Evolutionary conservation across 2,888 invertebrate genomes (phyloP), one percentile per base, ranked within the genome.

Genomic region (Zaprionus obscuricornis): DNA sequence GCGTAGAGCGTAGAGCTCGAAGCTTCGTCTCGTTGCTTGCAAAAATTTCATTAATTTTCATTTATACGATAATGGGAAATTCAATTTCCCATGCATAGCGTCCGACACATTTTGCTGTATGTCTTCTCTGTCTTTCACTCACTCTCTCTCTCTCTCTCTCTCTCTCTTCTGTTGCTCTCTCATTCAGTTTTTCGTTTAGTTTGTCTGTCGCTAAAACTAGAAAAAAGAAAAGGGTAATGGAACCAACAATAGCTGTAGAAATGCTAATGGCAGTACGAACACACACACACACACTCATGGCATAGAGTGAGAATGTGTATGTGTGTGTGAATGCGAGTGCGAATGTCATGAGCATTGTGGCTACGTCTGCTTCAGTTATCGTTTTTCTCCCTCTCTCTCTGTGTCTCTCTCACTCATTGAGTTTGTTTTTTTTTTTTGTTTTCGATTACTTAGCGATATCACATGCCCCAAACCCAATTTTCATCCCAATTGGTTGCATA

Each of bases 31-130:
- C 22, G 22, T 4, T 17, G 5, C 27, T 42, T 34, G 59, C 57
- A 60, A 60, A 64, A 72, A 66, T 74, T 64, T 74, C 68, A 76
- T 79, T 76, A 73, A 76, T 76, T 73, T 81, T 71, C 77, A 79
- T 79, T 79, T 67, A 71, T 69, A 79, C 76, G 76, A 63, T 75
- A 69, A 73, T 79, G 81, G 70, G 59, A 67, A 76, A 79, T 83
- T 76, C 58, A 82, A 78, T 76, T 82, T 81, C 31, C 66, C 64
- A 66, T 52, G 73, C 56, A 67, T 50, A 57, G 42, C 17, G 51
- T 51, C 56, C 39, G 45, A 69, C 60, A 60, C 72, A 60, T 59
- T 65, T 49, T 27, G 31, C 54, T n/a, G 45, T 45, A 24, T 57
- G 57, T 56, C 45, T 24, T n/a, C n/a, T n/a, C n/a, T n/a, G n/a